Percentiles rank a stretch among this genome's conserved stretches.
phyloP scores from a whole-genome alignment of 1,140 invertebrate genomes.

The Drosophila santomea region DNA sequence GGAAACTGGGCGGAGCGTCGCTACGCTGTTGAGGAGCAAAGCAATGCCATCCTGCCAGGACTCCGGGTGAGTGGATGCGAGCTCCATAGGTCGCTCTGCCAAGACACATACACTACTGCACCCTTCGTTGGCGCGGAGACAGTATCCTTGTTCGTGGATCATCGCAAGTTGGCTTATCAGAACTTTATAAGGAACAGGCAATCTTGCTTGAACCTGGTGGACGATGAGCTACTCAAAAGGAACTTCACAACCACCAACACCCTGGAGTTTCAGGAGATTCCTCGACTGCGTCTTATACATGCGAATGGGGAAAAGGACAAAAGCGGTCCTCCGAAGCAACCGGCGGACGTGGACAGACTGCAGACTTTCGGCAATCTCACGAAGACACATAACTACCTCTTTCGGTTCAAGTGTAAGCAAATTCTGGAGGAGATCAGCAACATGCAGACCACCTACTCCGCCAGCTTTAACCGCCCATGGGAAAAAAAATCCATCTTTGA shows the following conservation, averaged over 20 bases:
- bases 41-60: conserved; percentile 60
- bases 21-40: conserved; percentile 32
- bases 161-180: conserved; percentile 20
- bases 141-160: conserved; percentile 6
- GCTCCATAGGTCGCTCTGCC: conserved; percentile 39
- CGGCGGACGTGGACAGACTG: conserved; percentile 33
- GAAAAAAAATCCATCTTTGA: conserved; percentile 3
- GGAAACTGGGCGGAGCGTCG: conserved; percentile 68
- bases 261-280: conserved; percentile 46
- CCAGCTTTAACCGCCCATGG: conserved; percentile 13
- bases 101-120: conserved; percentile 36
- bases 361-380: conserved; percentile 52
- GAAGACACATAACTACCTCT: conserved; percentile 26
- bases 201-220: conserved; percentile 32
- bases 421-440: neutral
- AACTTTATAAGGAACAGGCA: conserved; percentile 28
- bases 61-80: conserved; percentile 43
- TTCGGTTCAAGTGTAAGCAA: neutral
- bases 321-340: conserved; percentile 3
- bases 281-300: conserved; percentile 2
- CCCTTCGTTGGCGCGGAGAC: neutral
- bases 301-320: neutral
- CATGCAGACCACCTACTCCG: conserved; percentile 42
- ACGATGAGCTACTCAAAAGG: conserved; percentile 10
- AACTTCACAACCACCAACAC: conserved; percentile 65